These are phyloP conservation scores for Balaenoptera acutorostrata DNA, from an alignment of 2,113 vertebrate species.

Conservation along the genomic window DNA sequence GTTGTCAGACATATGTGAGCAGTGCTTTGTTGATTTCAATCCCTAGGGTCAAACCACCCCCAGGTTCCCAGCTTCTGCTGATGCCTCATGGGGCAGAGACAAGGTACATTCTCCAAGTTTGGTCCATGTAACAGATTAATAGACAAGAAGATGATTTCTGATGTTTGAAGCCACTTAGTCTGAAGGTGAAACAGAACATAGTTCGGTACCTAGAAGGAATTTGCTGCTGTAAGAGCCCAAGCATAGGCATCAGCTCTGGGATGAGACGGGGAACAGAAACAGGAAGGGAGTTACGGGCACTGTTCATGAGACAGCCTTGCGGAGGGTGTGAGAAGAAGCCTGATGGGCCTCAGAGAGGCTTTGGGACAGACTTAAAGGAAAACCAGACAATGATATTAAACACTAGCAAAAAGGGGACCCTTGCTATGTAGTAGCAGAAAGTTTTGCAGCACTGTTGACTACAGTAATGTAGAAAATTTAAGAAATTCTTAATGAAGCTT, in stretches of 20 bases:
- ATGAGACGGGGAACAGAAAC: rapidly evolving
- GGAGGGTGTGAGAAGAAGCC: background rate
- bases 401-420: background rate
- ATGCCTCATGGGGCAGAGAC: no score
- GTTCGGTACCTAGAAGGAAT: background rate
- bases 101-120: background rate
- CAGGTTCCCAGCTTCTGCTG: background rate
- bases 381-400: background rate
- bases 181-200: background rate
- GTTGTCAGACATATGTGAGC: rapidly evolving
- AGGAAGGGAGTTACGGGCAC: rapidly evolving
- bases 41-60: no score
- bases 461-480: background rate
- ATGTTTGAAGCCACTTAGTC: background rate
- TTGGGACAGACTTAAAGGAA: background rate
- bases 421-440: background rate
- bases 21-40: background rate
- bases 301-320: background rate
- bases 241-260: no score
- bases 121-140: background rate
- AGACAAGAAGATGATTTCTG: background rate
- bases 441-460: background rate
- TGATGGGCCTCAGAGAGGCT: background rate
- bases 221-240: background rate
- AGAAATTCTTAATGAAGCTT: background rate